These are phyloP conservation scores for Ariopsis seemanni DNA, from an alignment of 2,113 vertebrate genomes.

Conservation along the genomic window DNA sequence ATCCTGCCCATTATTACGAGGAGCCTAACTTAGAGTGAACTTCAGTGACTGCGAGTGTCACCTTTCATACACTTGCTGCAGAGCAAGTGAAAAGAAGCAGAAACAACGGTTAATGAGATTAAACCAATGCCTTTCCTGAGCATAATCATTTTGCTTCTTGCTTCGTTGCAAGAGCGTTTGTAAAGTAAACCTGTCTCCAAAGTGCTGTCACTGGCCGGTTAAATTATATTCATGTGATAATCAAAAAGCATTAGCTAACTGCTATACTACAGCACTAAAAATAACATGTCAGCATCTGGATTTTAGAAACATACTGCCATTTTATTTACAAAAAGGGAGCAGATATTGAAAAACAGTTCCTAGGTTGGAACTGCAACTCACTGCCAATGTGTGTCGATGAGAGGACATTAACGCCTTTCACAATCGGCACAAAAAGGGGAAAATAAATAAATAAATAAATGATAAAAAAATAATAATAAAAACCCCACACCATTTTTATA, in stretches of 20 bases:
- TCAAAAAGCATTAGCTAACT: too few species aligned
- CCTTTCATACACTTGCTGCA: neutral
- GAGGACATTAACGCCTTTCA: too few species aligned
- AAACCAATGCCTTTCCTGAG: neutral
- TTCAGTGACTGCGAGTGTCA: neutral
- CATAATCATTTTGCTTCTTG: neutral
- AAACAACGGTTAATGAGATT: neutral
- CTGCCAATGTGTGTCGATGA: too few species aligned
- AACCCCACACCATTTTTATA: too few species aligned
- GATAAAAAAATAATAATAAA: too few species aligned
- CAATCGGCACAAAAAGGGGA: too few species aligned
- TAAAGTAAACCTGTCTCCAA: neutral
- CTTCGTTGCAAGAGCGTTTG: neutral
- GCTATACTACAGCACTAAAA: neutral
- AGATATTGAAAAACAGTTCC: neutral
- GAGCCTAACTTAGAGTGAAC: neutral
- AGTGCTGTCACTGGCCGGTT: too few species aligned
- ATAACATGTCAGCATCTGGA: neutral
- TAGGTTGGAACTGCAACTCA: neutral
- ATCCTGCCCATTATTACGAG: neutral
- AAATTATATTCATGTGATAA: too few species aligned
- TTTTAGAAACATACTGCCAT: neutral
- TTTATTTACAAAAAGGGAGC: neutral
- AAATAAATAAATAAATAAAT: too few species aligned
- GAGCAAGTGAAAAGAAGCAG: neutral